Evolutionary conservation across 92 coral and sea anemone genomes (phyloP).

Genomic region (Epizoanthus ramosus): DNA sequence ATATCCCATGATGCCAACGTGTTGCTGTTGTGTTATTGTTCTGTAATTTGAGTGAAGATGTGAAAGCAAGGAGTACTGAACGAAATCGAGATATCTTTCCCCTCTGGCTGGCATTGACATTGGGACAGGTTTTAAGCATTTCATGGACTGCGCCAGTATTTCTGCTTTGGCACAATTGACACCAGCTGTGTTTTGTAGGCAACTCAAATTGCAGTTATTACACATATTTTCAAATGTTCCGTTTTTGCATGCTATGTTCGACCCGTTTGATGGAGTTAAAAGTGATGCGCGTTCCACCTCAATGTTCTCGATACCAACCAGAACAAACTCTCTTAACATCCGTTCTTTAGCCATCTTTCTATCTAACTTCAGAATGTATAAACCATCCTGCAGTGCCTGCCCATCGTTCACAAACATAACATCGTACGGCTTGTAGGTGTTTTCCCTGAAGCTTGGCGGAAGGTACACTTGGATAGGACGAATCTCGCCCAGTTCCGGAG

Average conservation of each 20-base stretch:
- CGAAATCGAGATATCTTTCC: conserved; percentile 50
- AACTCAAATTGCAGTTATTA: conserved; percentile 31
- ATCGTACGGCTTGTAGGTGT: conserved; percentile 50
- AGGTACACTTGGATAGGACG: conserved; percentile 32
- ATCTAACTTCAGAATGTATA: not conserved
- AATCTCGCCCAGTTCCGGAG: conserved; percentile 39
- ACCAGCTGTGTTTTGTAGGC: too few relatives aligned
- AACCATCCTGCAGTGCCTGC: not conserved
- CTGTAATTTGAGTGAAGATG: conserved; percentile 43
- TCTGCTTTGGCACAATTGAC: too few relatives aligned
- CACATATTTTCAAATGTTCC: conserved; percentile 11
- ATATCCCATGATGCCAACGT: conserved; percentile 57
- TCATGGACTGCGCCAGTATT: not conserved
- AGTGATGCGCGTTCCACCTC: conserved; percentile 20
- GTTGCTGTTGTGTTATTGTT: conserved; percentile 11
- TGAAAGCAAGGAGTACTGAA: conserved; percentile 39
- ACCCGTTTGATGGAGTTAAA: conserved; percentile 39
- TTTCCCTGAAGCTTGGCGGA: conserved; percentile 59
- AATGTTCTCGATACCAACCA: conserved; percentile 43
- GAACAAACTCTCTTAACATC: conserved; percentile 31
- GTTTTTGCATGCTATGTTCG: conserved; percentile 11
- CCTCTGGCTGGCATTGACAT: not conserved
- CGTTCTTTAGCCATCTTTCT: conserved; percentile 20
- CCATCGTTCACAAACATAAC: conserved; percentile 53
- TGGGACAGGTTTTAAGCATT: conserved; percentile 36